Evolutionary conservation across 2,113 vertebrate genomes (phyloP).

Genomic region (Tachysurus vachellii): DNA sequence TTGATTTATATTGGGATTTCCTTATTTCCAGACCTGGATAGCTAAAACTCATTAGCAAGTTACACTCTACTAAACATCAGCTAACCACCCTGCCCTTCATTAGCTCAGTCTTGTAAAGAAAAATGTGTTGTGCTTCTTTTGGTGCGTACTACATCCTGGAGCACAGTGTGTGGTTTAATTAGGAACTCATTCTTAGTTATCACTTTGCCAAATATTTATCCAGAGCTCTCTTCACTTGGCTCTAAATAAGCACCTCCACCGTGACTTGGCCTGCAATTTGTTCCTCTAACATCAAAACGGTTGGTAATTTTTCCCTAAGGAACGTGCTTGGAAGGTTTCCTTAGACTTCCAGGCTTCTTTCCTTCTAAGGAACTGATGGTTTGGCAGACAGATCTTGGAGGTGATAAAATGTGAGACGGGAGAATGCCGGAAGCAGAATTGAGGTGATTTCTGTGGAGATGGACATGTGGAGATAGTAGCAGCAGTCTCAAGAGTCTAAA

Average conservation of each 20-base stretch:
- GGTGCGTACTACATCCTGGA: background rate
- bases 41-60: background rate
- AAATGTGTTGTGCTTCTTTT: background rate
- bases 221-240: constrained; percentile 46
- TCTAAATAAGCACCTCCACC: constrained; percentile 53
- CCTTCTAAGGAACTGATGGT: constrained; percentile 6
- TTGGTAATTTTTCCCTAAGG: constrained; percentile 37
- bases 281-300: constrained; percentile 43
- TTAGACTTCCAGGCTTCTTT: constrained; percentile 10
- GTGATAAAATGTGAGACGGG: background rate
- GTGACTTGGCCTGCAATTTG: constrained; percentile 56
- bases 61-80: background rate
- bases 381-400: constrained; percentile 12
- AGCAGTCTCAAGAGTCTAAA: constrained; percentile 39
- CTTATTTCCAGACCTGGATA: constrained; percentile 5
- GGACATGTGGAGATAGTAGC: constrained; percentile 24
- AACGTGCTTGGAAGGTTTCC: constrained; percentile 14
- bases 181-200: constrained; percentile 39
- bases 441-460: constrained; percentile 7
- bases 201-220: constrained; percentile 58
- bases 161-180: constrained; percentile 60
- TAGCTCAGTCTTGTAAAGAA: constrained; percentile 4
- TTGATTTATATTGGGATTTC: constrained; percentile 6
- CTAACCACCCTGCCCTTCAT: background rate
- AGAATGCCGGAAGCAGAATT: background rate